Percentiles rank a stretch among this genome's conserved stretches.
Conservation (phyloP, 2,113 vertebrate genomes). For the Sterrhoptilus dennistouni region DNA sequence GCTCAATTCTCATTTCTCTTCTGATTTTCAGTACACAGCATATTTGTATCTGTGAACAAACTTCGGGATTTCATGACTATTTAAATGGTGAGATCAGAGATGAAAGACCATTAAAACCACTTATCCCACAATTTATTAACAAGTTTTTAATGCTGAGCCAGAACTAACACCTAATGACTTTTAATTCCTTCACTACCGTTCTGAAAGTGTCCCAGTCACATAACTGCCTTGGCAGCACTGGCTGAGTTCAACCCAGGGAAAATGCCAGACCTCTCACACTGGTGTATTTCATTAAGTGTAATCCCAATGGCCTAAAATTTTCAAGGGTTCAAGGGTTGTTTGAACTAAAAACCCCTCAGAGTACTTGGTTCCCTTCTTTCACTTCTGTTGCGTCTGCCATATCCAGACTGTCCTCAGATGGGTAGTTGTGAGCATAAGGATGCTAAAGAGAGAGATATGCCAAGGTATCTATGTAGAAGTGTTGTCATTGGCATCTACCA, state of each 20-base stretch:
- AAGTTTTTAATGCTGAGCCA: background rate
- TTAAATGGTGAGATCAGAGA: background rate
- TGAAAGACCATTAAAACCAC: background rate
- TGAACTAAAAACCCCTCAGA: background rate
- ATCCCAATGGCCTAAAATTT: background rate
- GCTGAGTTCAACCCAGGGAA: background rate
- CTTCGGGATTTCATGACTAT: background rate
- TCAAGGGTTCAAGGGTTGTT: background rate
- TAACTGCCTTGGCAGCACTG: background rate
- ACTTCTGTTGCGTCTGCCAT: background rate
- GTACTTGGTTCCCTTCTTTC: background rate
- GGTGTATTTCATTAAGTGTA: background rate
- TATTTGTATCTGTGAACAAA: background rate
- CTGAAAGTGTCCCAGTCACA: background rate
- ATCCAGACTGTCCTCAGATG: background rate
- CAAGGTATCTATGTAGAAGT: background rate
- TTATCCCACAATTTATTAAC: background rate
- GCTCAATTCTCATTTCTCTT: background rate
- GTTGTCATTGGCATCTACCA: background rate
- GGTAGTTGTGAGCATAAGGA: background rate
- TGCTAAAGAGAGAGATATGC: background rate
- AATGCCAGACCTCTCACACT: background rate
- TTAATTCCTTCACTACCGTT: background rate
- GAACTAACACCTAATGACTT: background rate
- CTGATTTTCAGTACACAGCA: accelerated